Evolutionary conservation across 35 echinoderm and acorn worm species (phyloP).

Genomic region (Heliocidaris tuberculata): DNA sequence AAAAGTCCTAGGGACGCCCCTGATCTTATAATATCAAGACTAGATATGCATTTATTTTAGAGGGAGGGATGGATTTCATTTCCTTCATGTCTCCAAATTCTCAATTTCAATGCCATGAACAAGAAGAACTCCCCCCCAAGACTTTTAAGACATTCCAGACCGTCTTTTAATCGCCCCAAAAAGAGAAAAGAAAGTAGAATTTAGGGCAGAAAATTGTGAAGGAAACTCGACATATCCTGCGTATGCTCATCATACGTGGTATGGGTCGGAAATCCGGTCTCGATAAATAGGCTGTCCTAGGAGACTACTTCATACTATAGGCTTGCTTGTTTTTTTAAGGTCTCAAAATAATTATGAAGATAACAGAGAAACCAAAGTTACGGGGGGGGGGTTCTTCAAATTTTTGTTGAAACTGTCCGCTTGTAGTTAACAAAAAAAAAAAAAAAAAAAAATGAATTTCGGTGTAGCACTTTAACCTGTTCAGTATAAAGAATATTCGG

Average conservation of each 20-base stretch:
- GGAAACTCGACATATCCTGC: not conserved
- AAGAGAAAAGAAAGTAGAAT: not conserved
- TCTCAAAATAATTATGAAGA: not conserved
- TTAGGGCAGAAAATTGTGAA: not conserved
- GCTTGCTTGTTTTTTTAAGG: not conserved
- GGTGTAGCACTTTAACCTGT: too few species aligned
- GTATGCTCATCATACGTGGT: not conserved
- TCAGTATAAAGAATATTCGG: too few species aligned
- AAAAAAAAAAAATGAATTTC: too few species aligned
- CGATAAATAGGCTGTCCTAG: conserved; percentile 15
- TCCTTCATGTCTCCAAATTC: not conserved
- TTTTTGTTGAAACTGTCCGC: too few species aligned
- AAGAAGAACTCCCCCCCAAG: not conserved
- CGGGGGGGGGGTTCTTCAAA: too few species aligned
- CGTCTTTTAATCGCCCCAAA: not conserved
- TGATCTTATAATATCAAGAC: not conserved
- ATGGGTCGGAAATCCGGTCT: conserved; percentile 21
- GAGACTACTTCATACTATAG: not conserved
- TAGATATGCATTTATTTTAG: not conserved
- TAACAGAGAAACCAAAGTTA: too few species aligned
- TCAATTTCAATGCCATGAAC: not conserved
- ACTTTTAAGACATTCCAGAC: not conserved
- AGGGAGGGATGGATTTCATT: not conserved
- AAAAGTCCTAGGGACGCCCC: not conserved
- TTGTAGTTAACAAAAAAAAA: too few species aligned